A percentile compares a stretch with the other conserved stretches of the same genome.
Conservation (phyloP, 2,113 vertebrate genomes). For the Siniperca knerii region DNA sequence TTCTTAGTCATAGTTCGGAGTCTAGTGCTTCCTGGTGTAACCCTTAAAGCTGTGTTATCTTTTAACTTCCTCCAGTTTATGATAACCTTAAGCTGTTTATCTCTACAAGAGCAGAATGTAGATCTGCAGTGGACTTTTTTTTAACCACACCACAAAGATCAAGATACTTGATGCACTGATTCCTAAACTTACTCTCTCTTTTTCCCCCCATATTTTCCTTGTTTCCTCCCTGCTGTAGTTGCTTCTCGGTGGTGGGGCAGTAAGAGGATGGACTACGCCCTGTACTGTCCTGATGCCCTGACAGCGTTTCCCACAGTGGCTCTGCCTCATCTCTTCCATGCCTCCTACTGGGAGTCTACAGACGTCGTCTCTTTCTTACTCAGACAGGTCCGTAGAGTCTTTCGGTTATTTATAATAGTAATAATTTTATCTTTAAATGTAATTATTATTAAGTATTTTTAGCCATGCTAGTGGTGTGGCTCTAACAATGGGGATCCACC, state of each 20-base stretch:
- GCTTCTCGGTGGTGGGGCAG: constrained; percentile 97
- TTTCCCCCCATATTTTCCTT: not conserved
- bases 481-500: not conserved
- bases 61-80: not conserved
- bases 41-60: not conserved
- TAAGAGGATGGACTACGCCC: constrained; percentile 95
- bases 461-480: not conserved
- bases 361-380: constrained; percentile 96
- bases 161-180: not conserved
- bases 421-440: not conserved
- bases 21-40: constrained; percentile 10
- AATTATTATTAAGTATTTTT: too few species aligned
- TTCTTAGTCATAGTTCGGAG: not conserved
- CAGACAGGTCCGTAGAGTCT: constrained; percentile 87
- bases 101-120: not conserved
- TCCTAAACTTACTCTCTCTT: not conserved
- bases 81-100: not conserved
- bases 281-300: constrained; percentile 95
- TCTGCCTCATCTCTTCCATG: constrained; percentile 97
- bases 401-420: not conserved
- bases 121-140: not conserved
- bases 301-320: constrained; percentile 95
- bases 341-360: constrained; percentile 98
- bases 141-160: not conserved
- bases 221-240: constrained; percentile 79